Evolutionary conservation across 2,797 vertebrate species (phyloP), one percentile per base, ranked within the genome.

Genomic region (Knipowitschia caucasica): DNA sequence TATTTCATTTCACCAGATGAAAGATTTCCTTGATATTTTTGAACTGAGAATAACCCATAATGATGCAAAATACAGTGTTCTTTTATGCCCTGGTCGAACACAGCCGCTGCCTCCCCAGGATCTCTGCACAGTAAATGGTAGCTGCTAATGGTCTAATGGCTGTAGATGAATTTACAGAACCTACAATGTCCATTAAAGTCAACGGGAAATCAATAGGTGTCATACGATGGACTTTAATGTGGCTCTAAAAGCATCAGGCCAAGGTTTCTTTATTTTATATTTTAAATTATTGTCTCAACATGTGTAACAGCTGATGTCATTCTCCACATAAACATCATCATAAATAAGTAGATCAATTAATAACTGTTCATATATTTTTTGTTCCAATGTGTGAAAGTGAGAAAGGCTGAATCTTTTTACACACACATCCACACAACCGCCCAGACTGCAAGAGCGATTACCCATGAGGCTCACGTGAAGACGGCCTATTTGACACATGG

Each of bases 171-270:
- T 68, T 60, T 67, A 67, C 67, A 59, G 35, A 42, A 40, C 12
- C 44, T 56, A 69, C 69, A 64, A 71, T 68, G 50, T 64, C 70
- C 73, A 83, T 77, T 81, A 75, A 58, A 59, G 69, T 74, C 61
- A 61, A 75, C 80, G 68, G 44, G 57, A 79, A 83, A 85, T 86
- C 77, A 56, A 85, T 85, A 73, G 33, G 20, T 78, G 62, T 80
- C 75, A 80, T 74, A 67, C 56, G 20, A 76, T 79, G 29, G 62
- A 55, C 51, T 62, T 68, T 17, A 67, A 75, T 64, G 59, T 53
- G 27, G 43, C 69, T 62, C 62, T 82, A 72, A 87, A 83, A 80
- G 75, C 74, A 14, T 62, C 29, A 26, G 62, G 49, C 44, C 58
- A 53, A 53, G 50, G 12, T 47, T 18, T 54, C 7, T 38, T 15